Base-by-base conservation (phyloP, 1,140 invertebrate species). In the Melanaphis sacchari region DNA sequence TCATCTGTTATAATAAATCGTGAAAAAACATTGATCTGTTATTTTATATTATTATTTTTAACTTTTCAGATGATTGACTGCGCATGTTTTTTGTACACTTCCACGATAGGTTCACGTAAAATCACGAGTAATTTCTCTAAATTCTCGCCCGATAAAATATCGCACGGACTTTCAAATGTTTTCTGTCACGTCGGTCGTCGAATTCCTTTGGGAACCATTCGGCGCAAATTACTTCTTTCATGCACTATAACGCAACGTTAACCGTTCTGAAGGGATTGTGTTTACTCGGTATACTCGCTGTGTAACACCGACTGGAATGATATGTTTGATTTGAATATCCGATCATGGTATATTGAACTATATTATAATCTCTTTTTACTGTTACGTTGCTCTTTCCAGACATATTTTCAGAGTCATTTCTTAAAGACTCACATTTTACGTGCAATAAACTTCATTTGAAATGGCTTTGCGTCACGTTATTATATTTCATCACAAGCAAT, bases 381-480 rank as follows among this genome's bases (percentile, higher is more conserved):
- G 59, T 76, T 76, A 36, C 59, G 59, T 18, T n/a, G 15, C 36
- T 76, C 36, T 76, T 6, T n/a, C 4, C 59, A n/a, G 31, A n/a
- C 31, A 76, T 76, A 76, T 76, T 76, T 76, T 15, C 15, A 76
- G 59, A 76, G n/a, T 76, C 31, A 76, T 76, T n/a, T n/a, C 59
- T 76, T 76, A n/a, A 76, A 76, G 59, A 76, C 59, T 3, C 59
- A 36, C 59, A n/a, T 76, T 76, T 76, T 76, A 76, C 59, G 31
- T 76, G 59, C 59, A 76, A 76, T 76, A 76, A 76, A 76, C 59
- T 76, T 76, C 59, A 76, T 76, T 36, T 76, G 15, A 76, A 76
- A 76, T 36, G 59, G n/a, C 59, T 76, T 15, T n/a, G 59, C n/a
- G 31, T 76, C 59, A 18, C 31, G 31, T 76, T 59, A 59, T 31